Percentiles rank a stretch among this genome's conserved stretches.
Conservation (phyloP, 2,888 invertebrate genomes). For the Schizaphis graminum region DNA sequence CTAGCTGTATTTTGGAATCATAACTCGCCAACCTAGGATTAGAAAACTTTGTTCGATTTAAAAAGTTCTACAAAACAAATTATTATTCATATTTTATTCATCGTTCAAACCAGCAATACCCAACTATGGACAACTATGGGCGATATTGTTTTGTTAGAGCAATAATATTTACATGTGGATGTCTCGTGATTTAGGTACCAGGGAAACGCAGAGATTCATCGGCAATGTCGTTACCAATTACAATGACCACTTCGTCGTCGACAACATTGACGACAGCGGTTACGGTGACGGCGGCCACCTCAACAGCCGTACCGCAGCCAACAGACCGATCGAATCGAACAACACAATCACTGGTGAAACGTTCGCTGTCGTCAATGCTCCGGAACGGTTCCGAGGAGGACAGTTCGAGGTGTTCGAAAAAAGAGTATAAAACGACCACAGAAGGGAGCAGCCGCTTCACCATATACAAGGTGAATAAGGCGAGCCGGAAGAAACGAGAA, state of each 20-base stretch:
- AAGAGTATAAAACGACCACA: slow-evolving; percentile 78
- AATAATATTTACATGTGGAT: background rate
- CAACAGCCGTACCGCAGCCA: background rate
- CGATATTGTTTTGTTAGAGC: background rate
- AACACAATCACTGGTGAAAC: slow-evolving; percentile 66
- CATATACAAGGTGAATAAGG: slow-evolving; percentile 94
- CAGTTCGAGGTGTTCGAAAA: slow-evolving; percentile 74
- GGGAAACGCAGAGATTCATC: slow-evolving; percentile 48
- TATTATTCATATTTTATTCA: background rate
- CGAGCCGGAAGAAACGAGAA: slow-evolving; percentile 93
- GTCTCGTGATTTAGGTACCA: background rate
- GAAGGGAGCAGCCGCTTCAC: slow-evolving; percentile 84
- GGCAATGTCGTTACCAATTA: background rate
- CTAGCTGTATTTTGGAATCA: background rate
- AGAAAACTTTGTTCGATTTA: background rate
- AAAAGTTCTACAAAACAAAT: background rate
- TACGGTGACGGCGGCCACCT: background rate
- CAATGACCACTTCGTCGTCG: background rate
- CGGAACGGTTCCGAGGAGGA: slow-evolving; percentile 69
- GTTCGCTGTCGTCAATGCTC: slow-evolving; percentile 70
- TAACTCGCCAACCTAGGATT: background rate
- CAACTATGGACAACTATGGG: background rate
- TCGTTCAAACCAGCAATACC: background rate
- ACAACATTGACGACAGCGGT: background rate
- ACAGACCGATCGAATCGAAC: slow-evolving; percentile 35